phyloP scores from a whole-genome alignment of 2,888 invertebrate genomes.

The Ctenicera cuprea region DNA sequence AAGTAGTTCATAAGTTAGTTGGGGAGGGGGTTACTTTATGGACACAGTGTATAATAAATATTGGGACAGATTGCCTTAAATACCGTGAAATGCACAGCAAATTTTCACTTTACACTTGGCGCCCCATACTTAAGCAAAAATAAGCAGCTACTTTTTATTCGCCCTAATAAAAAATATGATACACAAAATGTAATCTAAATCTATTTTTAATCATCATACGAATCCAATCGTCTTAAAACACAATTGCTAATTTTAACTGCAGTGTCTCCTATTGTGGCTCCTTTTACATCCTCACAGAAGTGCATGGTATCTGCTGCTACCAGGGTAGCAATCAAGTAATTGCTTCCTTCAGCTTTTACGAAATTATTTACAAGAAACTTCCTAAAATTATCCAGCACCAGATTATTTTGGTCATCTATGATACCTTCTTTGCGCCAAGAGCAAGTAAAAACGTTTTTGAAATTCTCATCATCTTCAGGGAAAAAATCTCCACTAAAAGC shows the following conservation, averaged over 20 bases:
- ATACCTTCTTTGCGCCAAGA: slow-evolving; percentile 45
- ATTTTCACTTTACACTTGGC: no score
- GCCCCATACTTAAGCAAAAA: background rate
- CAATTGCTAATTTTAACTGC: slow-evolving; percentile 42
- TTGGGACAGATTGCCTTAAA: no score
- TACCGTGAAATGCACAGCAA: no score
- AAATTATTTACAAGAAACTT: slow-evolving; percentile 37
- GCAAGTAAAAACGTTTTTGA: slow-evolving; percentile 34
- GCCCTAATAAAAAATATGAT: background rate
- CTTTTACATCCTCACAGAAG: slow-evolving; percentile 26
- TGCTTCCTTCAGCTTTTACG: slow-evolving; percentile 16
- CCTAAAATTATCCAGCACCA: slow-evolving; percentile 32
- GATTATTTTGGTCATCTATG: slow-evolving; percentile 27
- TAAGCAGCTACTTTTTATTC: background rate
- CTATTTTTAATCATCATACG: slow-evolving; percentile 18
- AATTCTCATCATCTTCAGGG: slow-evolving; percentile 33
- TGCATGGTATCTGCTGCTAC: slow-evolving; percentile 36
- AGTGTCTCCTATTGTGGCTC: slow-evolving; percentile 10
- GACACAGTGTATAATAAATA: no score
- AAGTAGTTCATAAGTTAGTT: no score
- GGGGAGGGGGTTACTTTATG: no score
- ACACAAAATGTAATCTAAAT: no score
- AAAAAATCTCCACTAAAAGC: slow-evolving; percentile 16
- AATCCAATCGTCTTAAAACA: slow-evolving; percentile 35
- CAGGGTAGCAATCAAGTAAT: slow-evolving; percentile 29